phyloP scores from a whole-genome alignment of 2,888 invertebrate genomes.

The Plebejus argus region DNA sequence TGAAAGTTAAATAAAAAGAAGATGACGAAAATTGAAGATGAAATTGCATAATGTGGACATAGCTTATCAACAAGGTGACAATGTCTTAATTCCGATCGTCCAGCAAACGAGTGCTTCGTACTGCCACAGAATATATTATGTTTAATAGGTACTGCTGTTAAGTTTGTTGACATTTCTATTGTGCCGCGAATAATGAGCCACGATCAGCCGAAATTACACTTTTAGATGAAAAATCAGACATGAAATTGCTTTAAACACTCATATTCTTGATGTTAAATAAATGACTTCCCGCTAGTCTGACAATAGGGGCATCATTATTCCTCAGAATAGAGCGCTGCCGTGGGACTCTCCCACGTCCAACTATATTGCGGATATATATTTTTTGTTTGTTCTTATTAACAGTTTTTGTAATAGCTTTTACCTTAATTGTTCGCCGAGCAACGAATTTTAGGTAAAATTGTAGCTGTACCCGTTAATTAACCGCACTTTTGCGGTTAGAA shows the following conservation, averaged over 20 bases:
- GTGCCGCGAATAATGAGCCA: conserved; percentile 31
- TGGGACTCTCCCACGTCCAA: conserved; percentile 75
- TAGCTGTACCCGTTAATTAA: conserved; percentile 21
- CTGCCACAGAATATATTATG: no score
- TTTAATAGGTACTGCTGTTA: not conserved
- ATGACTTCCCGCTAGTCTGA: conserved; percentile 77
- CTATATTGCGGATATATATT: conserved; percentile 77
- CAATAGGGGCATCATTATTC: conserved; percentile 79
- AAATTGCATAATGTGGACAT: no score
- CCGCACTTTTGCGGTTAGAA: not conserved
- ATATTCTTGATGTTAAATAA: conserved; percentile 81
- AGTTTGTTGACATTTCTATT: conserved; percentile 29
- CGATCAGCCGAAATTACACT: conserved; percentile 67
- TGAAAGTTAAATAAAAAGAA: no score
- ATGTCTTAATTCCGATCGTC: not conserved
- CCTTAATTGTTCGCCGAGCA: conserved; percentile 66
- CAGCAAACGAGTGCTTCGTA: not conserved
- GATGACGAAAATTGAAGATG: no score
- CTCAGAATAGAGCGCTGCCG: conserved; percentile 69
- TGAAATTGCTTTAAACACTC: conserved; percentile 78
- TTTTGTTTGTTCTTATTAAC: conserved; percentile 80
- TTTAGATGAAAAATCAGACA: conserved; percentile 76
- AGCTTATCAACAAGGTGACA: not conserved
- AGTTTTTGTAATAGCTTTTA: conserved; percentile 78
- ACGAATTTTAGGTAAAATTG: conserved; percentile 30